Conservation (phyloP, 2,797 vertebrate species). For the Siniperca undulata region DNA sequence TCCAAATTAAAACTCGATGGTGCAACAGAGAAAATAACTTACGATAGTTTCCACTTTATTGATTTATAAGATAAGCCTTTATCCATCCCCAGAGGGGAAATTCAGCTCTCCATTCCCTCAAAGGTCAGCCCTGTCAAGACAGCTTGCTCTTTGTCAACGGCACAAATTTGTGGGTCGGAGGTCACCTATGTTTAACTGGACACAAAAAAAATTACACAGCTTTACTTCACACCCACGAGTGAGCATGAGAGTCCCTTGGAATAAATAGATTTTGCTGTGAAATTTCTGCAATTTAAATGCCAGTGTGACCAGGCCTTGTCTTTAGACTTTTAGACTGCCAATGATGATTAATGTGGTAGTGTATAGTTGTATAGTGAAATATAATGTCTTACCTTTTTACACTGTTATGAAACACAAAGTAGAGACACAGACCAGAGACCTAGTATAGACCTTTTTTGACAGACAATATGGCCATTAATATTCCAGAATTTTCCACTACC, state of each 20-base stretch:
- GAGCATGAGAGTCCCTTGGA: neutral
- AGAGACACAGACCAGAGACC: too few species aligned
- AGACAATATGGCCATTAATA: too few species aligned
- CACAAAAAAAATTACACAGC: neutral
- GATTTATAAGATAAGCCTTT: too few species aligned
- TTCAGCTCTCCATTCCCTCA: neutral
- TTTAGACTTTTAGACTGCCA: neutral
- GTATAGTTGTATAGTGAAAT: neutral
- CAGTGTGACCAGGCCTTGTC: neutral
- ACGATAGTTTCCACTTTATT: neutral
- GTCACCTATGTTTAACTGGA: neutral
- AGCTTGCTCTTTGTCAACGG: neutral
- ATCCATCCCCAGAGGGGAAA: too few species aligned
- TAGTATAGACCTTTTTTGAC: too few species aligned
- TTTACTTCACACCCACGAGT: neutral
- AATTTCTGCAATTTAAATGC: neutral
- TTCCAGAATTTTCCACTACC: too few species aligned
- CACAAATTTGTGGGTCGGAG: too few species aligned
- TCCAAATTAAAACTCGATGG: neutral
- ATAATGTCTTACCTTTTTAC: neutral
- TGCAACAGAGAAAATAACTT: neutral
- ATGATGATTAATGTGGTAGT: neutral
- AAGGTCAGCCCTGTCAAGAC: neutral
- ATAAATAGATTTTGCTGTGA: neutral
- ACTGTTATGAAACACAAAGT: slow-evolving; percentile 1